phyloP scores from a whole-genome alignment of 2,888 invertebrate species.

The Dione vanillae region DNA sequence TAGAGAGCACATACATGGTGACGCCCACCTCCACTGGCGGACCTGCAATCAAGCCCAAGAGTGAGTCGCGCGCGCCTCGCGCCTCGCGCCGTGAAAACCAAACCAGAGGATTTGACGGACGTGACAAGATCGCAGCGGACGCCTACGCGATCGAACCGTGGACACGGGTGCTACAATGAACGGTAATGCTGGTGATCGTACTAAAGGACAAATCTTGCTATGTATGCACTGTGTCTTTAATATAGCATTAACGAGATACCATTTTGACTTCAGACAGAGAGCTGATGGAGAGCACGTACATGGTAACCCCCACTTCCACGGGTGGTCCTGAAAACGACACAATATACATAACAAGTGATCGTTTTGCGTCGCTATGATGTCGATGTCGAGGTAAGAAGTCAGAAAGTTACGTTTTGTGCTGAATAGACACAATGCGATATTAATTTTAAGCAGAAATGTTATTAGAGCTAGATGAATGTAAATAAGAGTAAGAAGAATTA shows the following conservation, averaged over 20 bases:
- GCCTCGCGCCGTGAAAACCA: constrained; percentile 68
- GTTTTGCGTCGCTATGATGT: constrained; percentile 19
- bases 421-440: constrained; percentile 19
- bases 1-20: constrained; percentile 99
- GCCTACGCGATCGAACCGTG: constrained; percentile 78
- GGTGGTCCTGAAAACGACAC: constrained; percentile 89
- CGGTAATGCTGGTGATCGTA: constrained; percentile 80
- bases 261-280: constrained; percentile 94
- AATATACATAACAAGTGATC: constrained; percentile 59
- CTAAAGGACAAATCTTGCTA: constrained; percentile 77
- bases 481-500: constrained; percentile 21
- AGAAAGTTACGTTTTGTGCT: constrained; percentile 17
- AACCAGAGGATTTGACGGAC: constrained; percentile 72
- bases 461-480: constrained; percentile 27
- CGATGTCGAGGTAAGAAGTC: constrained; percentile 14
- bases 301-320: constrained; percentile 93
- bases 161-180: constrained; percentile 83
- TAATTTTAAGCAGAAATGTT: constrained; percentile 23
- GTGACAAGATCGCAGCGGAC: constrained; percentile 54
- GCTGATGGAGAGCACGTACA: constrained; percentile 94
- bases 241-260: constrained; percentile 76
- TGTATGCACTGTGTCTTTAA: constrained; percentile 79
- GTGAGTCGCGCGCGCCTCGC: constrained; percentile 69
- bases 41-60: constrained; percentile 90
- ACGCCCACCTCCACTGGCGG: constrained; percentile 98